phyloP scores from a whole-genome alignment of 2,797 vertebrate genomes.

The Parambassis ranga region DNA sequence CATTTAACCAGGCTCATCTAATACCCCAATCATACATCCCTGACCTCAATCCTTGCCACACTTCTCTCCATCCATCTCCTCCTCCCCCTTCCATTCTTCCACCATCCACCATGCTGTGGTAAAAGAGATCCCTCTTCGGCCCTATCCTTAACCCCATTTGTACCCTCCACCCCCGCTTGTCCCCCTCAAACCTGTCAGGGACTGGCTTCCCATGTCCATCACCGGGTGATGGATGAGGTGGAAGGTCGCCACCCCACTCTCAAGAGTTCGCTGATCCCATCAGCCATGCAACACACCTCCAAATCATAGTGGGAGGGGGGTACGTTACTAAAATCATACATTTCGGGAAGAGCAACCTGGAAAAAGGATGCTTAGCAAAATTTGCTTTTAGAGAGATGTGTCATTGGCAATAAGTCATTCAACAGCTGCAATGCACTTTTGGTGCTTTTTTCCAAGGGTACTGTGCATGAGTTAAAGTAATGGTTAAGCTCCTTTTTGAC shows the following conservation, averaged over 20 bases:
- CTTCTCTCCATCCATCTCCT: constrained; percentile 1
- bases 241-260: constrained; percentile 82
- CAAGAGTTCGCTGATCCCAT: constrained; percentile 77
- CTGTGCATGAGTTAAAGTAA: not conserved
- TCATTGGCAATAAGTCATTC: not conserved
- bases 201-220: constrained; percentile 84
- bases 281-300: constrained; percentile 75
- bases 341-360: constrained; percentile 31
- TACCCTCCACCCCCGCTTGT: constrained; percentile 57
- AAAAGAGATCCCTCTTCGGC: constrained; percentile 33
- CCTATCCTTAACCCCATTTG: constrained; percentile 69
- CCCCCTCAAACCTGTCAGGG: constrained; percentile 75
- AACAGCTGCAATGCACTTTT: not conserved
- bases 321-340: constrained; percentile 57
- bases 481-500: not conserved
- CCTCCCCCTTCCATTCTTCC: constrained; percentile 15
- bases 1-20: constrained; percentile 47
- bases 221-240: constrained; percentile 85
- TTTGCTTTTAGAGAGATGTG: constrained; percentile 11
- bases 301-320: constrained; percentile 59
- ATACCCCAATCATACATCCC: constrained; percentile 62
- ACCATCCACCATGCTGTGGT: constrained; percentile 32
- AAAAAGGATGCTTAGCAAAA: constrained; percentile 4
- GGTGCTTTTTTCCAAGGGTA: not conserved
- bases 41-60: constrained; percentile 65